phyloP scores from a whole-genome alignment of 2,113 vertebrate species.

The Physeter macrocephalus region DNA sequence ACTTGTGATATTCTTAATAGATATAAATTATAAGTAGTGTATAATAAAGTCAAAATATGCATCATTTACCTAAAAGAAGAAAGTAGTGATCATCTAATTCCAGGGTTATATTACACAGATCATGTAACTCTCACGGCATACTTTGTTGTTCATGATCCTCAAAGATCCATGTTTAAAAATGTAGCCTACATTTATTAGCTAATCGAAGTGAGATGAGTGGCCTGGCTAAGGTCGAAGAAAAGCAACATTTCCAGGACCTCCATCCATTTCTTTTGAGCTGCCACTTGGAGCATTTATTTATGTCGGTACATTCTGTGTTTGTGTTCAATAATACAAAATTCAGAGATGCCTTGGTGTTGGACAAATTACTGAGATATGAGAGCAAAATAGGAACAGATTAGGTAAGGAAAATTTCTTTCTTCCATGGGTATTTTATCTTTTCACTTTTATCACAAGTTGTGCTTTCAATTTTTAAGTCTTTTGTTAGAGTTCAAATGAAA shows the following conservation, averaged over 20 bases:
- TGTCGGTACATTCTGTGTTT: neutral
- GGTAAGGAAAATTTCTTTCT: neutral
- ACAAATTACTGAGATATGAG: neutral
- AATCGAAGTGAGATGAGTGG: no score
- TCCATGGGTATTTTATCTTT: neutral
- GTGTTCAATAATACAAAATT: neutral
- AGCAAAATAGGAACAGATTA: neutral
- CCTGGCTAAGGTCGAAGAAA: neutral
- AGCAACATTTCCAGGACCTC: neutral
- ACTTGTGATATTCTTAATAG: neutral
- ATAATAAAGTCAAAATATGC: neutral
- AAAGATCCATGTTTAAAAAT: neutral
- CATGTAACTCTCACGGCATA: neutral
- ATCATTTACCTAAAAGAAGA: neutral
- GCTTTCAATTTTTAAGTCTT: conserved; percentile 41
- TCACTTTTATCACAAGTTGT: neutral
- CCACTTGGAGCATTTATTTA: neutral
- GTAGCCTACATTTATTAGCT: neutral
- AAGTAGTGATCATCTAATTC: neutral
- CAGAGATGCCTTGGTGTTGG: neutral
- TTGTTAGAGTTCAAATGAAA: conserved; percentile 45
- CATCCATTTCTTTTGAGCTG: neutral
- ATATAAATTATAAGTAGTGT: neutral
- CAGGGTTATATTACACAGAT: neutral
- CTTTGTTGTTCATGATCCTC: neutral